These are phyloP conservation scores for Diplazon laetatorius DNA, from an alignment of 2,888 invertebrate genomes.

Conservation along the genomic window DNA sequence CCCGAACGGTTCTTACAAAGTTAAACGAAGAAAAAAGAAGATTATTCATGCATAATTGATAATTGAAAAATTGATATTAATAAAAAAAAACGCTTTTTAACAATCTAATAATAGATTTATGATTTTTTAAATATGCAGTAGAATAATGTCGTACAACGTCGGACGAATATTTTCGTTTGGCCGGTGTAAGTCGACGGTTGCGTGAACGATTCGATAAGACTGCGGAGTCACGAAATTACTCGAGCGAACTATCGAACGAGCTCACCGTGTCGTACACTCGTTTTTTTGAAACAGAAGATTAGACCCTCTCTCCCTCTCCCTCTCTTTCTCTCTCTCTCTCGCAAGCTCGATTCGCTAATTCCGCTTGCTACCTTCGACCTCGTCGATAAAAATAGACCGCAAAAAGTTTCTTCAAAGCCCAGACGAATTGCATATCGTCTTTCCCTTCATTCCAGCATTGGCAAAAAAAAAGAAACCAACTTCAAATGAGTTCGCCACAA, in stretches of 20 bases:
- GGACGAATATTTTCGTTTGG: conserved; percentile 3
- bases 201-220: conserved; percentile 49
- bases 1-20: too few relatives aligned
- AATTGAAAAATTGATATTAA: too few relatives aligned
- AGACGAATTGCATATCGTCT: not conserved
- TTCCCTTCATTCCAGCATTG: conserved; percentile 1
- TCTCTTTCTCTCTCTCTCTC: not conserved
- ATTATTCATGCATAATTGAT: too few relatives aligned
- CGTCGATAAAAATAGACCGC: not conserved
- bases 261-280: conserved; percentile 40
- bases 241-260: conserved; percentile 21
- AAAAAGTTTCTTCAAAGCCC: not conserved
- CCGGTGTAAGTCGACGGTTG: conserved; percentile 7
- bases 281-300: conserved; percentile 37
- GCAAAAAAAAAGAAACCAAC: not conserved
- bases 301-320: not conserved
- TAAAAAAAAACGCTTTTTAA: too few relatives aligned
- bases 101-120: too few relatives aligned
- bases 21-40: too few relatives aligned
- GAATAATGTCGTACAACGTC: not conserved
- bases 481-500: not conserved
- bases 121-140: too few relatives aligned
- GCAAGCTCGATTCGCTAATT: conserved; percentile 22
- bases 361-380: not conserved
- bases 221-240: conserved; percentile 41